Evolutionary conservation across 2,888 invertebrate species (phyloP), one percentile per base, ranked within the genome.

Genomic region (Allolobophora icterica): DNA sequence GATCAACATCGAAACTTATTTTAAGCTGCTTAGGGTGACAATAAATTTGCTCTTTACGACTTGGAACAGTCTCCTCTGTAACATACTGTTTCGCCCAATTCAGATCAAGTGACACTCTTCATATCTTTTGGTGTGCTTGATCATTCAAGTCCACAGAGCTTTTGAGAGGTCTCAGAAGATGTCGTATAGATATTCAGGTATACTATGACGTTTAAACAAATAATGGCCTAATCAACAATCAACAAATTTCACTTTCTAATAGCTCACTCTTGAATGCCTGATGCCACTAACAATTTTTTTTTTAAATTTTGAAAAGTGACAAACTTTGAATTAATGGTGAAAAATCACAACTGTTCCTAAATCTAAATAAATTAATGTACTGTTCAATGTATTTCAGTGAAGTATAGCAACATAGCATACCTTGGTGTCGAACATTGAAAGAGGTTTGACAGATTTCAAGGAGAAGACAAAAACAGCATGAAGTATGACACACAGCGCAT

Each of bases 381-480:
- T 52, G 52, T 5, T 21, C 52, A 24, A 24, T 19, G 21, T 52
- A 24, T 52, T 52, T 52, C 19, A 52, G 52, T 24, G 52, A 52
- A 13, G 17, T 17, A 17, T 42, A 24, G 21, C 52, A 34, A 24
- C 30, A 42, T 24, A 40, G 52, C 13, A 40, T 94, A 96, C 96
- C 95, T 96, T 97, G 17, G 97, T 96, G 94, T 98, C 98, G 94
- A 97, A 98, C 35, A 99, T 95, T 90, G 97, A 92, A 97, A 96
- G 19, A 97, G 97, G 95, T 97, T 97, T 90, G 96, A 95, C 93
- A 52, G 94, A 94, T 93, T 95, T 98, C 90, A 98, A 95, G 93
- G 97, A 97, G 94, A 98, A 97, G 93, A 96, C 96, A 35, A 97
- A 97, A 93, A 98, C 97, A 95, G 98, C 97, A 93, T 97, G 97